Evolutionary conservation across 2,113 vertebrate genomes (phyloP).

Genomic region (Corapipo altera): DNA sequence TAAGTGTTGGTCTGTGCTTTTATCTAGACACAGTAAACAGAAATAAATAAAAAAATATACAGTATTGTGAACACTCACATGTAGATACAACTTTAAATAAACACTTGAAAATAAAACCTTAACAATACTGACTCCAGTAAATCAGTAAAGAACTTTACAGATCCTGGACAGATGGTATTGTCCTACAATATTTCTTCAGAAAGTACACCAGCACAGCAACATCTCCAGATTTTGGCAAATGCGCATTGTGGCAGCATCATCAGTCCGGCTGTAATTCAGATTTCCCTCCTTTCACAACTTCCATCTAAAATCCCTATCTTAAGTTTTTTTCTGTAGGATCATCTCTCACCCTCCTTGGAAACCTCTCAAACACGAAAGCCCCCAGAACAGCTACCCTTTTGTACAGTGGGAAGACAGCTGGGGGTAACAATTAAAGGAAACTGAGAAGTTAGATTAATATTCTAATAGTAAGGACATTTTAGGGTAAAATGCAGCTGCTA

Average conservation of each 20-base stretch:
- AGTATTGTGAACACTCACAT: background rate
- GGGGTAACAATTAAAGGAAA: background rate
- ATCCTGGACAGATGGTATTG: background rate
- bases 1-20: background rate
- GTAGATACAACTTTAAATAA: background rate
- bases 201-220: background rate
- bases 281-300: background rate
- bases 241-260: background rate
- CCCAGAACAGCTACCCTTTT: background rate
- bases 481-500: background rate
- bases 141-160: background rate
- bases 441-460: background rate
- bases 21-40: background rate
- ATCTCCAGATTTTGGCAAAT: background rate
- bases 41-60: background rate
- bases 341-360: background rate
- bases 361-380: background rate
- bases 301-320: background rate
- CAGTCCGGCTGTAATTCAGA: background rate
- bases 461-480: background rate
- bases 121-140: background rate
- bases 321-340: background rate
- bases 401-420: background rate
- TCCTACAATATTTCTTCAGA: background rate
- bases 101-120: background rate